Evolutionary conservation across 1,140 invertebrate genomes (phyloP).

Genomic region (Caenorhabditis briggsae): DNA sequence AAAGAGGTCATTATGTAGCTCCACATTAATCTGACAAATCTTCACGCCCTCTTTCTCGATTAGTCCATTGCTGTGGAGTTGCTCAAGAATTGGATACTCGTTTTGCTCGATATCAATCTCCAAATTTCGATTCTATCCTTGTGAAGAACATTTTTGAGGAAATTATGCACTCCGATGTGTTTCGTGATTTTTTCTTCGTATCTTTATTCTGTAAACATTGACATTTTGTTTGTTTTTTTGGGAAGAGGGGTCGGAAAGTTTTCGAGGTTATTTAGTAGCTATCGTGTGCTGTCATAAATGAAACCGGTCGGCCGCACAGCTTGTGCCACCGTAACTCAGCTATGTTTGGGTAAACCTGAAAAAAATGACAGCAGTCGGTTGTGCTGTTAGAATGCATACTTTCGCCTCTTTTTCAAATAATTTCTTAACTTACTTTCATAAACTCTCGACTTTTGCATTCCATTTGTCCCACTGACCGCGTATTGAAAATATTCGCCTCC

Average conservation of each 20-base stretch:
- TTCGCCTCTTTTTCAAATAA: no score
- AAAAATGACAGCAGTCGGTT: no score
- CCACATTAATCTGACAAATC: constrained; percentile 13
- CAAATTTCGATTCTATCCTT: background rate
- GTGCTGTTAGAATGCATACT: no score
- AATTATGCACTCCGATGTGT: background rate
- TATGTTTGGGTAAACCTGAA: no score
- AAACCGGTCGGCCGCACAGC: no score
- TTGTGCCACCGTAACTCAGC: no score
- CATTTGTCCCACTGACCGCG: background rate
- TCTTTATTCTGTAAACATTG: background rate
- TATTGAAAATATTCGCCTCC: background rate
- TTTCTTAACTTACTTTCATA: background rate
- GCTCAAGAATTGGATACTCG: background rate
- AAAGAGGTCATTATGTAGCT: background rate
- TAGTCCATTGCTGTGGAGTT: background rate
- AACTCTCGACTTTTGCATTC: background rate
- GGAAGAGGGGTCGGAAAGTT: no score
- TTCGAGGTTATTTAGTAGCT: no score
- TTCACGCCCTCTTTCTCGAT: background rate
- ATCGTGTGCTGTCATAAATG: no score
- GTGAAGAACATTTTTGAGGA: background rate
- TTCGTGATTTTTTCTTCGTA: background rate
- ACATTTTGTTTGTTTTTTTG: no score
- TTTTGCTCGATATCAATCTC: constrained; percentile 2